These are phyloP conservation scores for Plutella xylostella DNA, from an alignment of 2,888 invertebrate species.

Conservation along the genomic window DNA sequence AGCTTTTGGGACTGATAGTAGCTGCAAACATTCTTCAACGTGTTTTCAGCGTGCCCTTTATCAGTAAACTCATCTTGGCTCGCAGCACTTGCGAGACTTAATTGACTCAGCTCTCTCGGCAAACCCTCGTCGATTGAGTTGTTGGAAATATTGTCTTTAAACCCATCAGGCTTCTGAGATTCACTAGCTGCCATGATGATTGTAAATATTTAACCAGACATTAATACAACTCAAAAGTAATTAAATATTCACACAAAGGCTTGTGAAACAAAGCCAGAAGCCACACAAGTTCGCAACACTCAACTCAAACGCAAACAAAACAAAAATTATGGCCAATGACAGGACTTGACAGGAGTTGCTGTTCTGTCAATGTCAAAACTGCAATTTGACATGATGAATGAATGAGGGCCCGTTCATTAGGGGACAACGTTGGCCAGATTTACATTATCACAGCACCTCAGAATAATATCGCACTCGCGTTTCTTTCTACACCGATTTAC, in stretches of 20 bases:
- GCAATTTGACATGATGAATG: too few species aligned
- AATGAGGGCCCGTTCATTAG: too few species aligned
- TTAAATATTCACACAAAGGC: slow-evolving; percentile 1
- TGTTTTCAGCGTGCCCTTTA: slow-evolving; percentile 83
- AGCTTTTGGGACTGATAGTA: slow-evolving; percentile 86
- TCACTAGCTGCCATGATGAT: slow-evolving; percentile 52
- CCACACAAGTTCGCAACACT: background rate
- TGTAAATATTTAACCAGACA: too few species aligned
- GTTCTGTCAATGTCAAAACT: background rate
- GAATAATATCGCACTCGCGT: too few species aligned
- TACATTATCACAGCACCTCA: too few species aligned
- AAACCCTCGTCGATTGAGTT: slow-evolving; percentile 68
- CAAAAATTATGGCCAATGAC: background rate
- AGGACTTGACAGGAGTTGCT: background rate
- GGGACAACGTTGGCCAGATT: too few species aligned
- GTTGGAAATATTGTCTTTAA: slow-evolving; percentile 61
- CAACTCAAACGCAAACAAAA: background rate
- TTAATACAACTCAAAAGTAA: background rate
- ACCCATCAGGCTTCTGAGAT: slow-evolving; percentile 44
- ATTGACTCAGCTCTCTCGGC: slow-evolving; percentile 75
- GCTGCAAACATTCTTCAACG: slow-evolving; percentile 84
- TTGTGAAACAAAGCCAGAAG: background rate
- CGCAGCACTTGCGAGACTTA: slow-evolving; percentile 74
- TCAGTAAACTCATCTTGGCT: slow-evolving; percentile 85
- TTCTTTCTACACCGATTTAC: too few species aligned